Conservation (phyloP, 1,140 invertebrate species). For the Calycopis cecrops region DNA sequence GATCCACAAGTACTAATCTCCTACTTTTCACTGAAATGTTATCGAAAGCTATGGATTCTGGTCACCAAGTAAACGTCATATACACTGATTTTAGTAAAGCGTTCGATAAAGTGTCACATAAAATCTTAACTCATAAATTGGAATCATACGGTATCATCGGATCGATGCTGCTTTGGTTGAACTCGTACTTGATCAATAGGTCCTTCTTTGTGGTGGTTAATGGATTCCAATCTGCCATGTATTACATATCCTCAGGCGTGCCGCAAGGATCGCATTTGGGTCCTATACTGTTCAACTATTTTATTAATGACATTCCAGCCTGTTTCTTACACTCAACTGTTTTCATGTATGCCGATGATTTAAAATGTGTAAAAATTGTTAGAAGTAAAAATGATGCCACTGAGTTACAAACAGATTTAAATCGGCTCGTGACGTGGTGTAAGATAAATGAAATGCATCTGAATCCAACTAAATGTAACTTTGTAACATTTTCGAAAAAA, state of each 20-base stretch:
- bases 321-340: neutral
- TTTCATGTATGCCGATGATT: conserved; percentile 1
- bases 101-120: conserved; percentile 19
- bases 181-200: conserved; percentile 16
- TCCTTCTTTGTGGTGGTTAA: conserved; percentile 21
- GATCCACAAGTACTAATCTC: conserved; percentile 20
- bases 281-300: conserved; percentile 17
- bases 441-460: neutral
- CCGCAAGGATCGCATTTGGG: conserved; percentile 20
- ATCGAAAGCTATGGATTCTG: conserved; percentile 14
- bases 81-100: conserved; percentile 24
- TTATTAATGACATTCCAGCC: conserved; percentile 12
- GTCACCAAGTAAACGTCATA: conserved; percentile 20
- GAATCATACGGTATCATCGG: conserved; percentile 18
- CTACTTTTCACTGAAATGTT: conserved; percentile 16
- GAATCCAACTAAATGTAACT: neutral
- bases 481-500: too few relatives aligned
- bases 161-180: conserved; percentile 10
- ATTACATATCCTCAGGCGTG: conserved; percentile 13
- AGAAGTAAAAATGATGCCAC: conserved; percentile 1
- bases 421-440: neutral
- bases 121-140: conserved; percentile 17
- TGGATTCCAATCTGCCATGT: conserved; percentile 10
- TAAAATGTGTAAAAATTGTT: neutral
- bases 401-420: neutral